Conservation (phyloP, 2,888 invertebrate species). For the Xestoiulus laeticollis region DNA sequence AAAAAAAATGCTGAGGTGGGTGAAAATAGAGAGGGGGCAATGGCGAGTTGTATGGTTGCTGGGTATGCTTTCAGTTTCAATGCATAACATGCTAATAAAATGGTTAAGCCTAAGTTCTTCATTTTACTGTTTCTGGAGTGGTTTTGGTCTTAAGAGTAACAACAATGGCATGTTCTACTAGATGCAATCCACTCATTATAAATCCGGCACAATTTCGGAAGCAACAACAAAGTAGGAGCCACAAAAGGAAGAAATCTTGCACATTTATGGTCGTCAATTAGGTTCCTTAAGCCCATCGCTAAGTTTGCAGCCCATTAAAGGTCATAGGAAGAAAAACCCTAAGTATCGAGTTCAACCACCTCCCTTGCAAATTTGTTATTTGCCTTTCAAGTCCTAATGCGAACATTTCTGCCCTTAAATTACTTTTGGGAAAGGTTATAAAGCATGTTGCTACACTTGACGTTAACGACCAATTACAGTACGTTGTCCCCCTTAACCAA, state of each 20-base stretch:
- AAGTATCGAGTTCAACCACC: slow-evolving; percentile 2
- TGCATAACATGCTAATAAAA: slow-evolving; percentile 17
- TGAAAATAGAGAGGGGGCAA: neutral
- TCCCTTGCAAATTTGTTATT: neutral
- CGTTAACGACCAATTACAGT: neutral
- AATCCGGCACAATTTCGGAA: neutral
- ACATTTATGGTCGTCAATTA: slow-evolving; percentile 10
- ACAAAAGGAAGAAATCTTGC: slow-evolving; percentile 1
- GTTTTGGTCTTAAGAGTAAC: neutral
- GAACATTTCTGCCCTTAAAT: neutral
- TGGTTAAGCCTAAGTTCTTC: neutral
- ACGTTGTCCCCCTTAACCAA: neutral
- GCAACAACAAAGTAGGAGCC: neutral
- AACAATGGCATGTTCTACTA: neutral
- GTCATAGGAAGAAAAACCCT: neutral
- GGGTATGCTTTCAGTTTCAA: neutral
- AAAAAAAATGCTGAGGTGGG: neutral
- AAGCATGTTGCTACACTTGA: neutral
- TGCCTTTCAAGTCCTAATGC: neutral
- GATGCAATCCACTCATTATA: neutral
- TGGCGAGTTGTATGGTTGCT: neutral
- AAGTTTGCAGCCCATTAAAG: slow-evolving; percentile 26
- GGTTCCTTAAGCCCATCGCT: slow-evolving; percentile 10
- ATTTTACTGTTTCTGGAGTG: neutral
- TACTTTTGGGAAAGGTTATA: neutral